Evolutionary conservation across 2,888 invertebrate genomes (phyloP), one percentile per base, ranked within the genome.

Genomic region (Aleiodes testaceus): DNA sequence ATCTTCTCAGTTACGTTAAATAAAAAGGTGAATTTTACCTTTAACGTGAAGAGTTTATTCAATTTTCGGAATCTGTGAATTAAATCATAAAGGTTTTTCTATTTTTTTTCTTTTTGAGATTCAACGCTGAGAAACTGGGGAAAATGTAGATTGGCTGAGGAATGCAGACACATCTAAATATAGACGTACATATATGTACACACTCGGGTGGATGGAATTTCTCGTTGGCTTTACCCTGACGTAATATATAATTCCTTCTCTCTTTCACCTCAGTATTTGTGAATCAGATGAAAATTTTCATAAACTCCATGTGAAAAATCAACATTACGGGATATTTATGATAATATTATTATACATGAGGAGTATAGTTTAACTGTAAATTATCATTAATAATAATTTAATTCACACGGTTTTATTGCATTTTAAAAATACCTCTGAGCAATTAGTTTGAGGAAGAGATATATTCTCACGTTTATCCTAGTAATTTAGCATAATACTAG

Each of bases 121-220:
- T 30, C 7, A 4, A 47, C n/a, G 18, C 18, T 61, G 12, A 12
- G 42, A 63, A 45, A 45, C 44, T 45, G 20, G 3, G 63, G 45
- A 45, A 63, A 63, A 63, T 45, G 14, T 22, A 26, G 12, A 63
- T 63, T 45, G 45, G 12, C 22, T 45, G 12, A 45, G 45, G 63
- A 63, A 63, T 63, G 22, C 26, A 63, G 63, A 63, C 45, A 63
- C 47, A 26, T 20, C 63, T 63, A 63, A 63, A 63, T 63, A 63
- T 63, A 63, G 45, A 20, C 22, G n/a, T 63, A 45, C 63, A 42
- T 18, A 45, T 18, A 2, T 12, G 45, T 45, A 36, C 1, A 26
- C 0, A 36, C 36, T 6, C 36, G 22, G 1, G 18, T 26, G 26
- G 45, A 45, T 63, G 63, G 63, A 63, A 63, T 63, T 63, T 63